Conservation (phyloP, 2,797 vertebrate species). For the Rhynchotus rufescens region DNA sequence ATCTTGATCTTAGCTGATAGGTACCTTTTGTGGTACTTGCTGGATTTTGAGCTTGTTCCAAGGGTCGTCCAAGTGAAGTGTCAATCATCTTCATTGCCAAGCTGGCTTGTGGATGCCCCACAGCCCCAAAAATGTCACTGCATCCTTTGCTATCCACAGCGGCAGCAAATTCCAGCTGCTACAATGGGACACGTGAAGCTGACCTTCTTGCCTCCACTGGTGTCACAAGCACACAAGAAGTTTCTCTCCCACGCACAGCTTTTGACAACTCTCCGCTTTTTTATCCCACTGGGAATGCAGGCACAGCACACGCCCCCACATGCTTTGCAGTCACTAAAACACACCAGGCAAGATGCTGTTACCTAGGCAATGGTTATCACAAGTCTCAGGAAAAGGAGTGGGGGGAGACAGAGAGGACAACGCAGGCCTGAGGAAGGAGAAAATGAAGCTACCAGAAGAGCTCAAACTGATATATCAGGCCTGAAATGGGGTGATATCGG, state of each 20-base stretch:
- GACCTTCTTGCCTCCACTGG: background rate
- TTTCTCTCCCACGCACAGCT: constrained; percentile 46
- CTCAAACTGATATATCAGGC: background rate
- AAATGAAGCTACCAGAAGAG: background rate
- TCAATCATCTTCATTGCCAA: background rate
- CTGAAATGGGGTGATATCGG: background rate
- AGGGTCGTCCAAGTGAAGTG: background rate
- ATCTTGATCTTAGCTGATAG: background rate
- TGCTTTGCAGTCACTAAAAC: constrained; percentile 33
- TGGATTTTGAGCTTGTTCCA: background rate
- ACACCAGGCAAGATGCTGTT: constrained; percentile 67
- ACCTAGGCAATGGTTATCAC: constrained; percentile 71
- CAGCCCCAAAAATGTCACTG: background rate
- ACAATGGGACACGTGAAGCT: background rate
- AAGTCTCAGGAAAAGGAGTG: background rate
- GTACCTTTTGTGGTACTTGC: background rate
- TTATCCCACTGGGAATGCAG: constrained; percentile 66
- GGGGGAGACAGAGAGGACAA: constrained; percentile 9
- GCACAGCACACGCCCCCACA: constrained; percentile 68
- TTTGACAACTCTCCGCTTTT: background rate
- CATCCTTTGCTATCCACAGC: background rate
- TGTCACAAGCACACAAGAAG: constrained; percentile 9
- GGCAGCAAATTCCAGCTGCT: background rate
- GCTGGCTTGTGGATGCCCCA: background rate
- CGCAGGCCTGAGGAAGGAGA: background rate